phyloP scores from a whole-genome alignment of 2,797 vertebrate species.

The Jordanella pulchra region DNA sequence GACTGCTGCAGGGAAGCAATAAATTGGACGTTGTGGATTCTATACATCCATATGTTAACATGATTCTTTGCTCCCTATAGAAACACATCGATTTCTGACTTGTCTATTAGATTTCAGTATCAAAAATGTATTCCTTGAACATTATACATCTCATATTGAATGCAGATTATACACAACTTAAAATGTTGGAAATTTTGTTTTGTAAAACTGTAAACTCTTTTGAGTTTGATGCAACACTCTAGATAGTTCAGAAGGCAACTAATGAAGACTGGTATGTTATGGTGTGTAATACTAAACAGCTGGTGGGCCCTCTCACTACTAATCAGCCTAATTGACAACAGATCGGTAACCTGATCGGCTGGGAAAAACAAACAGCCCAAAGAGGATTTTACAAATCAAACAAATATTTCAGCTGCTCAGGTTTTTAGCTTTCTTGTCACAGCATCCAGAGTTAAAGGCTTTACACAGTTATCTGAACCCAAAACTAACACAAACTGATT shows the following conservation, averaged over 20 bases:
- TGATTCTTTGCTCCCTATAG: constrained; percentile 26
- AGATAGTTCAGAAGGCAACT: not conserved
- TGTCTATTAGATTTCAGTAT: not conserved
- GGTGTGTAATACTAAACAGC: not conserved
- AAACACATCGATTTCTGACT: constrained; percentile 24
- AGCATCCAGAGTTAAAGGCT: not conserved
- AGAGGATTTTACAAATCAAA: not conserved
- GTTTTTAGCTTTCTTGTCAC: not conserved
- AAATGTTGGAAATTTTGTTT: not conserved
- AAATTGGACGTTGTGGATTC: constrained; percentile 30
- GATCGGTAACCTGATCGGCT: not conserved
- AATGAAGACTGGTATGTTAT: not conserved
- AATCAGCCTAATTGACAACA: not conserved
- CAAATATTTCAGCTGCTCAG: not conserved
- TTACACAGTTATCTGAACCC: not conserved
- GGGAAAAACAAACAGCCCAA: not conserved
- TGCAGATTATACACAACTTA: not conserved
- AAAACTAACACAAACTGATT: not conserved
- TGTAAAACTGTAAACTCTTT: not conserved
- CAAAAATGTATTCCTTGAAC: not conserved
- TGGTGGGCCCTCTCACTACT: not conserved
- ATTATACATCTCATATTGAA: not conserved
- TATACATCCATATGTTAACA: constrained; percentile 25
- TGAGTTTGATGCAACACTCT: not conserved
- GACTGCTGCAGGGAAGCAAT: constrained; percentile 40